phyloP scores from a whole-genome alignment of 2,797 vertebrate genomes.

The Cichlasoma orientale region DNA sequence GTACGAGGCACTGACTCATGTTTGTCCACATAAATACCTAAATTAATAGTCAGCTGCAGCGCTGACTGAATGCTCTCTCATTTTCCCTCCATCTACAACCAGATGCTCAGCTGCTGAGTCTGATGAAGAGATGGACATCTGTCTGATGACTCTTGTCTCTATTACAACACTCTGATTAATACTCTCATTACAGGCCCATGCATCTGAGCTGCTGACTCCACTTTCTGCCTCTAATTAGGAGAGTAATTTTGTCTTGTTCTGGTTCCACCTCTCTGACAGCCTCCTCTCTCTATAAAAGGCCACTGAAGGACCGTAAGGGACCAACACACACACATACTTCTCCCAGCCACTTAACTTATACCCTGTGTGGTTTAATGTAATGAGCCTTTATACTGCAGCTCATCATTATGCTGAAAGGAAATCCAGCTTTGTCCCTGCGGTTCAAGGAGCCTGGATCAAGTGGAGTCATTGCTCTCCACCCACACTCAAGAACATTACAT shows the following conservation, averaged over 20 bases:
- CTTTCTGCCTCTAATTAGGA: conserved; percentile 21
- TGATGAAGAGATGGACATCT: conserved; percentile 16
- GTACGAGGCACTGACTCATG: neutral
- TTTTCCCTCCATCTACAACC: neutral
- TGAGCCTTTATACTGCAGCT: conserved; percentile 46
- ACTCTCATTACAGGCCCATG: conserved; percentile 3
- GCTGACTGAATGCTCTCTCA: neutral
- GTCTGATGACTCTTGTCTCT: conserved; percentile 14
- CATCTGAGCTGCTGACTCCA: conserved; percentile 4
- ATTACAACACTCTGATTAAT: conserved; percentile 18
- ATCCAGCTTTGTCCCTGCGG: neutral
- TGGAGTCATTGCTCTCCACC: neutral
- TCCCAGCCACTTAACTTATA: neutral
- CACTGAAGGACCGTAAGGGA: neutral
- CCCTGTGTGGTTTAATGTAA: conserved; percentile 43
- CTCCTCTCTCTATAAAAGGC: conserved; percentile 30
- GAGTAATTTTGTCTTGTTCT: conserved; percentile 15
- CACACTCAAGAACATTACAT: conserved; percentile 58
- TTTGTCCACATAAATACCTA: neutral
- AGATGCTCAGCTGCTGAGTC: conserved; percentile 9
- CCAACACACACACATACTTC: neutral
- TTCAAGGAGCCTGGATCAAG: conserved; percentile 33
- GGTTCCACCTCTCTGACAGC: conserved; percentile 22
- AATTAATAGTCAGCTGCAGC: neutral
- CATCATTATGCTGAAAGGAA: conserved; percentile 58